phyloP scores from a whole-genome alignment of 2,888 invertebrate species.

The Aspidiotus rigidus region DNA sequence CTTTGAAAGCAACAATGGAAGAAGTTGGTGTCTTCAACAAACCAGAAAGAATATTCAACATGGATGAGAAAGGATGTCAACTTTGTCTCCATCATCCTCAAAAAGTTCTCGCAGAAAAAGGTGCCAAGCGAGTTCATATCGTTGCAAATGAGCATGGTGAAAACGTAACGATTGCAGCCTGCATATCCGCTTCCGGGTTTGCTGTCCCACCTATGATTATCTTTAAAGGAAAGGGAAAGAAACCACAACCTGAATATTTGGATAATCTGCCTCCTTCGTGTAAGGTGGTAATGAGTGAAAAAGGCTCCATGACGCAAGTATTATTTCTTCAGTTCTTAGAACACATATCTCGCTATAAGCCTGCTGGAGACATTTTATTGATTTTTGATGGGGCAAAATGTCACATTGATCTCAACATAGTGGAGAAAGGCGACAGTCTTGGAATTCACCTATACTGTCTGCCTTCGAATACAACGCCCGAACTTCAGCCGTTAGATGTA shows the following conservation, averaged over 20 bases:
- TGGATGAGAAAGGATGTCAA: slow-evolving; percentile 40
- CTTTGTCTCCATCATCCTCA: slow-evolving; percentile 40
- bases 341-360: neutral
- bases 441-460: slow-evolving; percentile 37
- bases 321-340: neutral
- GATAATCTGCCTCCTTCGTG: neutral
- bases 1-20: slow-evolving; percentile 37
- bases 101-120: slow-evolving; percentile 39
- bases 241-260: neutral
- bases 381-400: slow-evolving; percentile 35
- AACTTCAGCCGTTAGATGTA: slow-evolving; percentile 38
- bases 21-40: slow-evolving; percentile 37
- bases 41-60: slow-evolving; percentile 40
- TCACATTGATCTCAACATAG: slow-evolving; percentile 37
- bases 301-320: neutral
- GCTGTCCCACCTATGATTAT: slow-evolving; percentile 40
- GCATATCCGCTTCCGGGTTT: slow-evolving; percentile 41
- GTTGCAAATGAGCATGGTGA: slow-evolving; percentile 41
- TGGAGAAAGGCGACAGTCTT: slow-evolving; percentile 36
- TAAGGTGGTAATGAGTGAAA: slow-evolving; percentile 1
- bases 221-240: slow-evolving; percentile 38
- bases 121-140: slow-evolving; percentile 40
- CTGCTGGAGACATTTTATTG: neutral
- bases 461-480: slow-evolving; percentile 36
- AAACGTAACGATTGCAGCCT: slow-evolving; percentile 41